Evolutionary conservation across 2,113 vertebrate genomes (phyloP).

Genomic region (Myrmophylax atrothorax): DNA sequence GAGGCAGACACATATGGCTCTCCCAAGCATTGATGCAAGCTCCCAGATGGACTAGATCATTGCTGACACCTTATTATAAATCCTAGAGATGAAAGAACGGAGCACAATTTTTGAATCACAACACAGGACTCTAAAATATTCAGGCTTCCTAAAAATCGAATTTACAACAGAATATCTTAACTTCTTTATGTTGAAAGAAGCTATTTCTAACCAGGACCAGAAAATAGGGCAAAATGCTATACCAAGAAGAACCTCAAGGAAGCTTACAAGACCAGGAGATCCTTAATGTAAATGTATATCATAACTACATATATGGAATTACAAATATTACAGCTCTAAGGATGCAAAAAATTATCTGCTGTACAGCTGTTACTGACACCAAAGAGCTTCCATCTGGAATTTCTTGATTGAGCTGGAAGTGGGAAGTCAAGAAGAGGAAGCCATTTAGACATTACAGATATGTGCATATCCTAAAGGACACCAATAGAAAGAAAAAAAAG

Average conservation of each 20-base stretch:
- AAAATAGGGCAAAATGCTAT: background rate
- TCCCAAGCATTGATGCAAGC: conserved; percentile 67
- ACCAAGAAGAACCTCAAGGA: background rate
- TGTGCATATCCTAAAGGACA: background rate
- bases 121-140: conserved; percentile 45
- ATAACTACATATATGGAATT: background rate
- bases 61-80: conserved; percentile 70
- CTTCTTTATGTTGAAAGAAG: background rate
- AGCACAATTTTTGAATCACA: conserved; percentile 63
- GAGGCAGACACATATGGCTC: conserved; percentile 69
- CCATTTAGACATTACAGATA: conserved; percentile 19
- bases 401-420: background rate
- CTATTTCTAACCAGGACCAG: background rate
- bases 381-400: conserved; percentile 39
- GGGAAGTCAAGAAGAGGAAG: conserved; percentile 33
- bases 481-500: too few relatives aligned
- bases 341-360: conserved; percentile 24
- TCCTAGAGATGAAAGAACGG: conserved; percentile 60
- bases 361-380: conserved; percentile 46
- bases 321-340: background rate
- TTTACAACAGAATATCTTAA: conserved; percentile 3
- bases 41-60: conserved; percentile 70
- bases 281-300: background rate
- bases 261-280: background rate
- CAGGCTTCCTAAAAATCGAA: conserved; percentile 47